Evolutionary conservation across 2,888 invertebrate genomes (phyloP).

Genomic region (Strigamia transsilvanica): DNA sequence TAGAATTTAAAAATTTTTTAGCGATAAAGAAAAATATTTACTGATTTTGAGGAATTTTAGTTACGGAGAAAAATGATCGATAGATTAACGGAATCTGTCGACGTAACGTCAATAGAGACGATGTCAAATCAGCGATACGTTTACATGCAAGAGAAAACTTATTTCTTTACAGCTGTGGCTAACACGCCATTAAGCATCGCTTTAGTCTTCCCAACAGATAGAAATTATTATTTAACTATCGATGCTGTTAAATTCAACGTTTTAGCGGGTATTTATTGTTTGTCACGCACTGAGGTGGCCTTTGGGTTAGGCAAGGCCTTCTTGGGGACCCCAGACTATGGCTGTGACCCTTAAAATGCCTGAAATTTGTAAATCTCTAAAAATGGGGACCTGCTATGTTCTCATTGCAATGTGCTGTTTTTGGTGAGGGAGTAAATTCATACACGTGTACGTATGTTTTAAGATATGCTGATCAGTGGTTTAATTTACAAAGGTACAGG

Average conservation of each 20-base stretch:
- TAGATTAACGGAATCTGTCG: constrained; percentile 58
- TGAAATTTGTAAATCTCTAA: too few species aligned
- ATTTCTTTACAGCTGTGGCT: not conserved
- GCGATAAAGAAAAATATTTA: constrained; percentile 45
- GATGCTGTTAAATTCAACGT: not conserved
- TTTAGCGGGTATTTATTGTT: not conserved
- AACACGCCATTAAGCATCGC: not conserved
- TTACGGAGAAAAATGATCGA: constrained; percentile 63
- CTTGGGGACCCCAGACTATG: too few species aligned
- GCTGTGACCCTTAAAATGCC: too few species aligned
- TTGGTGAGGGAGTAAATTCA: too few species aligned
- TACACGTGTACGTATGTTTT: too few species aligned
- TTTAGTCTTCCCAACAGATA: not conserved
- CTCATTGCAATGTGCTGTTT: too few species aligned
- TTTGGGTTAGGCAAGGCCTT: too few species aligned
- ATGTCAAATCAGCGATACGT: not conserved
- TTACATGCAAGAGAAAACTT: not conserved
- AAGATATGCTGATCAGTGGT: too few species aligned
- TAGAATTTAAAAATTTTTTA: constrained; percentile 58
- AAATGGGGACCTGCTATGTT: too few species aligned
- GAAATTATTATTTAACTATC: constrained; percentile 14
- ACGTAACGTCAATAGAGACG: not conserved
- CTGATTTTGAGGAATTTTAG: constrained; percentile 57
- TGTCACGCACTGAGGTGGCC: too few species aligned
- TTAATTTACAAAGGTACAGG: too few species aligned